phyloP scores from a whole-genome alignment of 1,140 invertebrate species.

The Papilio polyxenes region DNA sequence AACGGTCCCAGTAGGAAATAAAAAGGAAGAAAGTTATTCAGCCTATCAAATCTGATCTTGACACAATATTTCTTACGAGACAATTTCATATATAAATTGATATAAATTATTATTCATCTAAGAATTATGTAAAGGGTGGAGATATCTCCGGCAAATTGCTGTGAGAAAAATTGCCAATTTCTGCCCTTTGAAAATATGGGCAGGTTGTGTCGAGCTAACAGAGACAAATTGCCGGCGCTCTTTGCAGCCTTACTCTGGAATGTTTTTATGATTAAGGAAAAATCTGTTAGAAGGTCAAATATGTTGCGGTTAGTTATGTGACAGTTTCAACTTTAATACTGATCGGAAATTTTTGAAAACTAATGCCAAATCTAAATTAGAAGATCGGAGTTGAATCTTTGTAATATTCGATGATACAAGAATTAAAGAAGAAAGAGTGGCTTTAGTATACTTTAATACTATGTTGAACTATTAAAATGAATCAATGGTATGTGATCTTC shows the following conservation, averaged over 20 bases:
- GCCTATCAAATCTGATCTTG: not conserved
- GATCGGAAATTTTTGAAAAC: not conserved
- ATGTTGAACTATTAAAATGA: not conserved
- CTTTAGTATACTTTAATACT: not conserved
- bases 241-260: slow-evolving; percentile 6
- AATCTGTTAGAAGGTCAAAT: not conserved
- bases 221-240: slow-evolving; percentile 34
- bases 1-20: not conserved
- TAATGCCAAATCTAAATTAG: too few species aligned
- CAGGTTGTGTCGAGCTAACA: slow-evolving; percentile 38
- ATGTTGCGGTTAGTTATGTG: not conserved
- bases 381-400: too few species aligned
- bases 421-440: not conserved
- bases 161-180: slow-evolving; percentile 37
- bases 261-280: slow-evolving; percentile 22
- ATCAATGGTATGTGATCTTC: not conserved
- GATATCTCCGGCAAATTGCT: slow-evolving; percentile 34
- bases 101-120: slow-evolving; percentile 29
- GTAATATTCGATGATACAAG: not conserved
- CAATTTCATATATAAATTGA: slow-evolving; percentile 24
- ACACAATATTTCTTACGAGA: slow-evolving; percentile 5
- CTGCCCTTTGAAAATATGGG: slow-evolving; percentile 38
- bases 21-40: not conserved
- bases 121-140: slow-evolving; percentile 35
- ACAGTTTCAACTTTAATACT: not conserved